Percentiles rank a stretch among this genome's conserved stretches.
These are phyloP conservation scores for Neodiprion virginianus DNA, from an alignment of 1,140 invertebrate species.

Conservation along the genomic window DNA sequence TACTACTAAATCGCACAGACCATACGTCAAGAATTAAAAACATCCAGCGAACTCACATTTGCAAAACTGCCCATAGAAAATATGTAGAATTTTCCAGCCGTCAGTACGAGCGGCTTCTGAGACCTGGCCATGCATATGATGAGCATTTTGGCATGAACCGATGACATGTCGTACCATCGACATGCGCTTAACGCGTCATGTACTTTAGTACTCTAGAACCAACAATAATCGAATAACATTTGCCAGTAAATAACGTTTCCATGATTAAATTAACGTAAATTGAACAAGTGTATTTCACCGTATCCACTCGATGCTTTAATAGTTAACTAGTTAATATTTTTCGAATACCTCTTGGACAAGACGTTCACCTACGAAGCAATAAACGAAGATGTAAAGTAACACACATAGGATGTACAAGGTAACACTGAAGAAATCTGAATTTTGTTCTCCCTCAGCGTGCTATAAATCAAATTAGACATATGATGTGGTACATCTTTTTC, in stretches of 20 bases:
- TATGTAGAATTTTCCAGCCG: constrained; percentile 14
- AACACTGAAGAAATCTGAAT: constrained; percentile 16
- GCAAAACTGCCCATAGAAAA: constrained; percentile 14
- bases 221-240: not conserved
- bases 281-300: too few species aligned
- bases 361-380: constrained; percentile 25
- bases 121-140: constrained; percentile 15
- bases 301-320: too few species aligned
- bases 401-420: constrained; percentile 18
- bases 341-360: constrained; percentile 22
- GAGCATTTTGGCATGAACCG: not conserved
- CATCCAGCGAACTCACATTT: not conserved
- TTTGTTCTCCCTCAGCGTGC: constrained; percentile 15
- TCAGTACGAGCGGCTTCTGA: constrained; percentile 9
- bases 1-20: too few species aligned
- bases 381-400: constrained; percentile 21
- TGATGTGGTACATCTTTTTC: not conserved
- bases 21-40: too few species aligned
- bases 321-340: not conserved
- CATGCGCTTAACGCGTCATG: constrained; percentile 18
- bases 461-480: constrained; percentile 9
- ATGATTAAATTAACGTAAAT: too few species aligned
- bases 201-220: constrained; percentile 9
- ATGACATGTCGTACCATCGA: constrained; percentile 21
- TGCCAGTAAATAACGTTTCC: not conserved